Evolutionary conservation across 2,888 invertebrate genomes (phyloP), one percentile per base, ranked within the genome.

Genomic region (Xestia xanthographa): DNA sequence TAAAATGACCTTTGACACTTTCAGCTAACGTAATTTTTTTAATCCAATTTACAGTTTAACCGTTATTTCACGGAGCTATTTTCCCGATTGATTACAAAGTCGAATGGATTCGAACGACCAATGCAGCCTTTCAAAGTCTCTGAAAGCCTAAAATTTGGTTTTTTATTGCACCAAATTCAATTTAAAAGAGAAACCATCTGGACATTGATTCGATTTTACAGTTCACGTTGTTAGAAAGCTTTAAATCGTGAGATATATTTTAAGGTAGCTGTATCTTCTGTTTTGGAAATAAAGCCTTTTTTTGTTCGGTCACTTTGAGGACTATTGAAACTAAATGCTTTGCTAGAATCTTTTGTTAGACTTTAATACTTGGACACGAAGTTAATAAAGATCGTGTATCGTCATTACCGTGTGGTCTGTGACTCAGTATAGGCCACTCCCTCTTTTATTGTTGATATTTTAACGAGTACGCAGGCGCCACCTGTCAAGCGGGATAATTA

Each of bases 211-310:
- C 70, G 71, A 85, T 87, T 87, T 87, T 74, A 88, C 86, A 80
- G 88, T 79, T 80, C 50, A 0, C 65, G 56, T 79, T 80, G 77
- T 63, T 82, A 75, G 77, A 85, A 78, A 79, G 77, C 74, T 77
- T n/a, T 65, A 72, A 85, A 79, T 87, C 87, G 82, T 87, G 88
- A 82, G 79, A 72, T 79, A 86, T 72, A 80, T 84, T 84, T 82
- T 66, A 82, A 77, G 72, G 74, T 78, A 77, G 78, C 77, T 74
- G 75, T 82, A 66, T 75, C 70, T 71, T 70, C 72, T 83, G 74
- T 86, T 81, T 87, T 81, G 72, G 45, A 62, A 77, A 72, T 72
- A 72, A 17, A 75, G 75, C 72, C 66, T 75, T 79, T 83, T 83
- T 87, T 80, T 83, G 62, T 82, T 63, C 67, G 38, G 62, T 62